A percentile compares a stretch with the other conserved stretches of the same genome.
These are phyloP conservation scores for Chelonoidis abingdonii DNA, from an alignment of 2,113 vertebrate species.

Conservation along the genomic window DNA sequence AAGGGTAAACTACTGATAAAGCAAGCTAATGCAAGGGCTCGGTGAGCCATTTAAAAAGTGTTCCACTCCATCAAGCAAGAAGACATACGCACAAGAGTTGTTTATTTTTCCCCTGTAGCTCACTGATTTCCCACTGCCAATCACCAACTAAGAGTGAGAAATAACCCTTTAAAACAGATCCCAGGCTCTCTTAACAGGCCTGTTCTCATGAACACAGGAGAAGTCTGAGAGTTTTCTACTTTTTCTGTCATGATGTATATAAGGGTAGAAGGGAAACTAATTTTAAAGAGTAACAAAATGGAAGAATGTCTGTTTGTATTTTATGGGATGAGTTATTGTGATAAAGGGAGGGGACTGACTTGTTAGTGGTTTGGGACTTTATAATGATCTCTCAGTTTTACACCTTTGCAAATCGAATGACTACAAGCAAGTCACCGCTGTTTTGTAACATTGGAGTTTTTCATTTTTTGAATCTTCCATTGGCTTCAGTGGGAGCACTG, in stretches of 20 bases:
- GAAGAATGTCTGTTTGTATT: background rate
- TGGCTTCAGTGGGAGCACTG: background rate
- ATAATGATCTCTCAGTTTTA: background rate
- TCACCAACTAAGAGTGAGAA: background rate
- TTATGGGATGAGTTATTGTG: background rate
- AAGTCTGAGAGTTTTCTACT: background rate
- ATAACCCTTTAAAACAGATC: background rate
- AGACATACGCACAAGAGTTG: background rate
- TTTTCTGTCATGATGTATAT: background rate
- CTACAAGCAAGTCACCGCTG: background rate
- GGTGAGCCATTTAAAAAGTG: background rate
- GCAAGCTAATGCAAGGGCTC: background rate
- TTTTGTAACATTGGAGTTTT: background rate
- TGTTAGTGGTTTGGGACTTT: background rate
- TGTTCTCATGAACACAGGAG: background rate
- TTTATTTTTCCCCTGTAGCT: background rate
- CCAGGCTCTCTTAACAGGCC: accelerated
- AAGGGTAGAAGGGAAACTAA: background rate
- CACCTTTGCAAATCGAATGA: background rate
- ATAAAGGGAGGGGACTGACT: background rate
- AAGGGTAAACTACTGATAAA: background rate
- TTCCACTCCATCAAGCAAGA: background rate
- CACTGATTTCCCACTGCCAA: background rate
- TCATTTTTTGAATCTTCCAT: background rate
- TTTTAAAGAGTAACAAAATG: background rate